phyloP scores from a whole-genome alignment of 2,888 invertebrate genomes.

The Nemapogon koenigi region DNA sequence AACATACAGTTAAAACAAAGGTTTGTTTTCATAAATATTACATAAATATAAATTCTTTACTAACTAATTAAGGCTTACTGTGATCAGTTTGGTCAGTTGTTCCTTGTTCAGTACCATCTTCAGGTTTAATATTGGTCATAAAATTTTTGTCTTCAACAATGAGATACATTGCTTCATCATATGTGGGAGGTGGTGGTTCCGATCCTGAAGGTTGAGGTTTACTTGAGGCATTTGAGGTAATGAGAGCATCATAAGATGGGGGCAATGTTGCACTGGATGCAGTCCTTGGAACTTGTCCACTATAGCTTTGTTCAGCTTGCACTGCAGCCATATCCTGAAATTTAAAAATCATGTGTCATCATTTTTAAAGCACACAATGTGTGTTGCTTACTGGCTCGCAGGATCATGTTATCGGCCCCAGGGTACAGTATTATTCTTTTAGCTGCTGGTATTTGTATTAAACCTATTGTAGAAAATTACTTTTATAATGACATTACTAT shows the following conservation, averaged over 20 bases:
- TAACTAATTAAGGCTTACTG: conserved; percentile 45
- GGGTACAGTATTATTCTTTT: too few relatives aligned
- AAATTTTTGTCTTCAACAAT: conserved; percentile 49
- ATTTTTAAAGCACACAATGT: too few relatives aligned
- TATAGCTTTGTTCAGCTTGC: conserved; percentile 60
- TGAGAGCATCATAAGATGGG: conserved; percentile 68
- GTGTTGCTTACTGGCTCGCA: too few relatives aligned
- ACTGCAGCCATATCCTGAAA: conserved; percentile 65
- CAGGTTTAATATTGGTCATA: conserved; percentile 31
- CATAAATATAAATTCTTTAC: too few relatives aligned
- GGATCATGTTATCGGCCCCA: too few relatives aligned
- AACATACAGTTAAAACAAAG: too few relatives aligned
- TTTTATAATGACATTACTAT: too few relatives aligned
- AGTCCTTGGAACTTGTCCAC: conserved; percentile 57
- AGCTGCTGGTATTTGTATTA: too few relatives aligned
- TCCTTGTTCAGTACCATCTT: conserved; percentile 44
- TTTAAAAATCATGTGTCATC: conserved; percentile 8
- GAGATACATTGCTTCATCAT: conserved; percentile 68
- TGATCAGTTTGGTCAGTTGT: conserved; percentile 38
- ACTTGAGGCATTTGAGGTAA: conserved; percentile 39
- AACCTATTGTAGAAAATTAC: neutral
- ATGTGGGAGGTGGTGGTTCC: conserved; percentile 68
- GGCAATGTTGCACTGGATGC: conserved; percentile 67
- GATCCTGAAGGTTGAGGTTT: conserved; percentile 55
- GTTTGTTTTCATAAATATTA: too few relatives aligned